Evolutionary conservation across 2,888 invertebrate genomes (phyloP).

Genomic region (Leptinotarsa juncta): DNA sequence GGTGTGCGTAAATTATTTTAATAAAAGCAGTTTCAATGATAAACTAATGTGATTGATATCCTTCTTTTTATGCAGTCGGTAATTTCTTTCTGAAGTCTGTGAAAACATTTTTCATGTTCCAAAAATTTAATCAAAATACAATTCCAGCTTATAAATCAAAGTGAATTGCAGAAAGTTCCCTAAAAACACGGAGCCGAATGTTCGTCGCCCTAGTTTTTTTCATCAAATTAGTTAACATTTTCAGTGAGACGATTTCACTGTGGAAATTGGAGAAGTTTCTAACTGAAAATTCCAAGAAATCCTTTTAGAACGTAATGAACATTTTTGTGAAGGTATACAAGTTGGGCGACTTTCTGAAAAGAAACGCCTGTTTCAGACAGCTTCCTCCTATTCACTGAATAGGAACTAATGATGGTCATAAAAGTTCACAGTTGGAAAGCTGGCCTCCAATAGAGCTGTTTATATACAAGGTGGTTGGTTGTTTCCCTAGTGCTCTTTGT

Average conservation of each 20-base stretch:
- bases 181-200: not conserved
- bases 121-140: too few species aligned
- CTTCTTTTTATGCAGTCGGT: too few species aligned
- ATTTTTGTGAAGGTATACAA: constrained; percentile 23
- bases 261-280: constrained; percentile 15
- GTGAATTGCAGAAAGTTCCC: not conserved
- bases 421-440: constrained; percentile 7
- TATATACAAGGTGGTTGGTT: not conserved
- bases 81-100: too few species aligned
- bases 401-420: constrained; percentile 19
- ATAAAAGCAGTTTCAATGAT: too few species aligned
- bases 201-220: constrained; percentile 1
- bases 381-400: constrained; percentile 19
- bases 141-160: too few species aligned
- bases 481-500: not conserved
- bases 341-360: not conserved
- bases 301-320: constrained; percentile 29
- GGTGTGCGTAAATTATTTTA: too few species aligned
- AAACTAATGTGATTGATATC: too few species aligned
- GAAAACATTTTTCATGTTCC: too few species aligned
- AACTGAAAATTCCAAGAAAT: constrained; percentile 18
- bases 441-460: not conserved
- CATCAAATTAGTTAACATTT: constrained; percentile 2
- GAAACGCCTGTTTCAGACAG: constrained; percentile 7
- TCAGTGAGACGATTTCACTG: not conserved